Evolutionary conservation across 1,140 invertebrate genomes (phyloP), one percentile per base, ranked within the genome.

Genomic region (Paramacrobiotus metropolitanus): DNA sequence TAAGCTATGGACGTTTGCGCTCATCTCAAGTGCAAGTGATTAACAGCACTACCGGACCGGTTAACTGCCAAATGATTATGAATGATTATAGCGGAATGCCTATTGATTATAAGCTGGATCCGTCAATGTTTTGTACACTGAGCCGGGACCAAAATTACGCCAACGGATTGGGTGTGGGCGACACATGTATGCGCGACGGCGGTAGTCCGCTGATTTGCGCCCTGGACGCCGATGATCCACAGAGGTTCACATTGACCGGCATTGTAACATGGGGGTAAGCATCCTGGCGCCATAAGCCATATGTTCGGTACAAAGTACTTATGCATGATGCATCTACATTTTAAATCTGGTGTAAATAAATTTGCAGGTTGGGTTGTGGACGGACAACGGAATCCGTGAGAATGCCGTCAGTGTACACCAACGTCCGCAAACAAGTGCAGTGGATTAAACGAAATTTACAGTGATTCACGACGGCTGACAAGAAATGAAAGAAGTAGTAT

Each of bases 321-420:
- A n/a, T n/a, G n/a, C n/a, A n/a, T n/a, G n/a, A n/a, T n/a, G n/a
- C n/a, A n/a, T n/a, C n/a, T n/a, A n/a, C n/a, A n/a, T n/a, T n/a
- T n/a, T n/a, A n/a, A n/a, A n/a, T n/a, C n/a, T n/a, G n/a, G n/a
- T n/a, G n/a, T n/a, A n/a, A n/a, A n/a, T n/a, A n/a, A n/a, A n/a
- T n/a, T 55, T 55, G 48, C 48, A 55, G 48, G 15, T 28, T 55
- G 48, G 48, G 48, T 9, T 55, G 48, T 24, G 48, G 48, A 20
- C 15, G 15, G 9, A 55, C 48, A 24, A 24, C 48, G 48, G 48
- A 24, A 24, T 20, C 24, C 24, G 9, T 24, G 15, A 9, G 15
- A 24, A 15, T 55, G 24, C 48, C 48, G 15, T 55, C 48, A 9
- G 28, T 55, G 15, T 55, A 20, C 48, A 55, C 48, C 15, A 15